These are phyloP conservation scores for Troglohyphantes excavatus DNA, from an alignment of 2,888 invertebrate species.

Conservation along the genomic window DNA sequence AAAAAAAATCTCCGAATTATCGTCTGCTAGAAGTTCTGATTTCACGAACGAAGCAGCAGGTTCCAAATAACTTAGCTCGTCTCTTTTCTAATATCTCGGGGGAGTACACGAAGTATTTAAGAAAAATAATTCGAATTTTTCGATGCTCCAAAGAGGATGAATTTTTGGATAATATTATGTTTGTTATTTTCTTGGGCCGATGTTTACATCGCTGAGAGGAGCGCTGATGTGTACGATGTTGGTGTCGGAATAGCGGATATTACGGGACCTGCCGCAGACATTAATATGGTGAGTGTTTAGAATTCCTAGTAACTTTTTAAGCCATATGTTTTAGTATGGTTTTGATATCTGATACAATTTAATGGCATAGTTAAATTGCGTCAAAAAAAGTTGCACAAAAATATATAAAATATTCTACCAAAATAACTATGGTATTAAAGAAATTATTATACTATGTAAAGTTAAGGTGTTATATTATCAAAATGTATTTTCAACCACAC, in stretches of 20 bases:
- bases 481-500: no score
- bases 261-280: slow-evolving; percentile 94
- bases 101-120: no score
- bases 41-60: background rate
- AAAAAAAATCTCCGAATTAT: background rate
- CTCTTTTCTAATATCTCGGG: no score
- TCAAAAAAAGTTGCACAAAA: no score
- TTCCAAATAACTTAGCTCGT: background rate
- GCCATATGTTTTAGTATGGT: no score
- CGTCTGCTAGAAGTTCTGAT: background rate
- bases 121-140: background rate
- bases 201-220: background rate
- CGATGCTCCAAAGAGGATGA: background rate
- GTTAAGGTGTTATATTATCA: no score
- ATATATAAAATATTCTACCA: no score
- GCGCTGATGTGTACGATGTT: slow-evolving; percentile 83
- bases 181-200: background rate
- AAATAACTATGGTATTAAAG: no score
- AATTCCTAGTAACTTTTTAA: no score
- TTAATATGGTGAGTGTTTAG: slow-evolving; percentile 90
- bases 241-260: slow-evolving; percentile 95
- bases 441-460: no score
- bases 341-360: no score
- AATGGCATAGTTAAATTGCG: no score
- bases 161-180: background rate